Evolutionary conservation across 2,888 invertebrate genomes (phyloP).

Genomic region (Dolichomitus sp.): DNA sequence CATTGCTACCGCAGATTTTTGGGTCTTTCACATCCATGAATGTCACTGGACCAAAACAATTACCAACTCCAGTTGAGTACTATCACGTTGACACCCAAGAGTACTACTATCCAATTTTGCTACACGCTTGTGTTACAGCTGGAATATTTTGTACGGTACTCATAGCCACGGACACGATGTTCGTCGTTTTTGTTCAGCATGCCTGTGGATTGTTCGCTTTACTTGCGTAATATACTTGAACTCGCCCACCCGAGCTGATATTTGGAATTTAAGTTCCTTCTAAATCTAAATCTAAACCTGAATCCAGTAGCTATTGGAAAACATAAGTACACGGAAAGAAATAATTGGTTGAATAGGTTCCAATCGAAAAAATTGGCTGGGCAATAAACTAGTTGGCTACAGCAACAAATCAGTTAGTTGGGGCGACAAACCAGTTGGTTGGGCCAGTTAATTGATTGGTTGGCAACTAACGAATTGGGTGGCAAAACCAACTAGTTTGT

Average conservation of each 20-base stretch:
- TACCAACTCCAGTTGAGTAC: conserved; percentile 41
- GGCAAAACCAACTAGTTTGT: too few relatives aligned
- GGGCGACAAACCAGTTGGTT: too few relatives aligned
- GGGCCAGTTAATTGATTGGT: too few relatives aligned
- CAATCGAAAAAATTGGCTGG: too few relatives aligned
- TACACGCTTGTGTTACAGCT: background rate
- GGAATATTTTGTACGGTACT: conserved; percentile 13
- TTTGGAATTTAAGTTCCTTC: background rate
- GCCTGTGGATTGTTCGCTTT: conserved; percentile 56
- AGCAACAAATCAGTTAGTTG: too few relatives aligned
- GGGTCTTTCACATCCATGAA: background rate
- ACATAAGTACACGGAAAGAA: too few relatives aligned
- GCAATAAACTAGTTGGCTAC: too few relatives aligned
- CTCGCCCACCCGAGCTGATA: background rate
- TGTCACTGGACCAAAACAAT: conserved; percentile 5
- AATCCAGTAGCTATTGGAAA: too few relatives aligned
- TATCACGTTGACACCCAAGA: conserved; percentile 41
- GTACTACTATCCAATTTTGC: conserved; percentile 42
- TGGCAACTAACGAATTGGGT: too few relatives aligned
- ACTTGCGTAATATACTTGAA: conserved; percentile 27
- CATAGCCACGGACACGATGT: conserved; percentile 33
- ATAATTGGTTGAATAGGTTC: too few relatives aligned
- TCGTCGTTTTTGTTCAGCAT: conserved; percentile 36
- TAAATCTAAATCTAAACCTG: background rate
- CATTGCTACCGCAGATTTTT: conserved; percentile 16